Base-by-base conservation (phyloP, 2,888 invertebrate genomes). In the Hipparchia sbordonii region DNA sequence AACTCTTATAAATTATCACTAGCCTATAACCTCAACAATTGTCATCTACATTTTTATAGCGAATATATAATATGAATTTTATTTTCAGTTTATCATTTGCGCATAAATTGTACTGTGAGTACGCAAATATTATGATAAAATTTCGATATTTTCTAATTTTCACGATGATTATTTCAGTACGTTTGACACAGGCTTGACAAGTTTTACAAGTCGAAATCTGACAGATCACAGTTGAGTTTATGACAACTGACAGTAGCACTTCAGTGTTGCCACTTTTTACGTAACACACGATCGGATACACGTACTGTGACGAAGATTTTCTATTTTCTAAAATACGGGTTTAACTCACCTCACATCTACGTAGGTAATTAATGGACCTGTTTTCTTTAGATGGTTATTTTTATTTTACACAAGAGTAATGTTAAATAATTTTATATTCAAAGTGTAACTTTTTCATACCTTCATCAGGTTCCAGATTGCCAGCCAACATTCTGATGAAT, bases 401-500 rank as follows among this genome's bases (percentile, higher is more conserved):
- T 51, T 51, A 51, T 8, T 51, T 51, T 9, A 51, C 9, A 51
- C 51, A 9, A 51, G 10, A 51, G 8, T 52, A 54, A n/a, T 2
- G 12, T 12, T n/a, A n/a, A 54, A n/a, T 54, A 7, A 2, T 57
- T 57, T 23, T 33, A 33, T 10, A 6, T 3, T 61, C 13, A 3
- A 6, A 13, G 3, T 13, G 9, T 13, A 13, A 8, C 8, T 62
- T 62, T 48, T 51, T 51, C 75, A 89, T 92, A 88, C 95, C 95
- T 79, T 94, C 97, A 93, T 99, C 99, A 1, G 99, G 98, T 80
- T 97, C 95, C 84, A 99, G 94, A 86, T 98, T 97, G 68, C 99
- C 99, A 81, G 99, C 99, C 85, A 99, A 94, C 98, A 99, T 98
- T 83, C 99, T 95, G 84, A 99, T 99, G 87, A 99, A 99, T 7